Evolutionary conservation across 2,888 invertebrate genomes (phyloP), one percentile per base, ranked within the genome.

Genomic region (Drosophila rellima): DNA sequence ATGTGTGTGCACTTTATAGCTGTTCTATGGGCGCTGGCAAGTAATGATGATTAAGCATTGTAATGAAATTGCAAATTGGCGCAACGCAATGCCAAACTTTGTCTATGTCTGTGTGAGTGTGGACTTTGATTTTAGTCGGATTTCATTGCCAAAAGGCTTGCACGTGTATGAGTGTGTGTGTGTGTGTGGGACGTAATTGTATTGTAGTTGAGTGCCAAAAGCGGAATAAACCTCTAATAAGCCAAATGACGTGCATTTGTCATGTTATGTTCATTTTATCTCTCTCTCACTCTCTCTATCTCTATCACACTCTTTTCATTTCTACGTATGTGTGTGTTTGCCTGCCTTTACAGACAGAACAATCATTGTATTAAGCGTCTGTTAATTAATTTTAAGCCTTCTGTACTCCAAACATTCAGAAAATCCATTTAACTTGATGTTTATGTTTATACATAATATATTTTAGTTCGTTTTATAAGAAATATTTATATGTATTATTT

Each of bases 11-110:
- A 35, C 61, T 70, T 72, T 68, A 70, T 75, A 64, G 63, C 80
- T 40, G 29, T 44, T 45, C 37, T 63, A 18, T 52, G 40, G 29
- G 47, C 56, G 60, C 56, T 54, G 55, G 48, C 80, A 70, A 67
- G 75, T 83, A 84, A 88, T 89, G 88, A 88, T 90, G 90, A 90
- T 88, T 90, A 86, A 89, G 77, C 86, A 85, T 80, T 80, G 89
- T 82, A 90, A 88, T 88, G 88, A 90, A 90, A 88, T 89, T 85
- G 82, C 82, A 89, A 88, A 88, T 88, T 88, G 88, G 81, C 66
- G 69, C 70, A 75, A 70, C 79, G 66, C 68, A 68, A 59, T 66
- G 66, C 71, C 76, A 68, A 78, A 82, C 56, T 47, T 52, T 64
- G 64, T 56, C 29, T 45, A 44, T 50, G 35, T 37, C 13, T 42